Base-by-base conservation (phyloP, 2,888 invertebrate genomes). In the Deroplatys truncata region DNA sequence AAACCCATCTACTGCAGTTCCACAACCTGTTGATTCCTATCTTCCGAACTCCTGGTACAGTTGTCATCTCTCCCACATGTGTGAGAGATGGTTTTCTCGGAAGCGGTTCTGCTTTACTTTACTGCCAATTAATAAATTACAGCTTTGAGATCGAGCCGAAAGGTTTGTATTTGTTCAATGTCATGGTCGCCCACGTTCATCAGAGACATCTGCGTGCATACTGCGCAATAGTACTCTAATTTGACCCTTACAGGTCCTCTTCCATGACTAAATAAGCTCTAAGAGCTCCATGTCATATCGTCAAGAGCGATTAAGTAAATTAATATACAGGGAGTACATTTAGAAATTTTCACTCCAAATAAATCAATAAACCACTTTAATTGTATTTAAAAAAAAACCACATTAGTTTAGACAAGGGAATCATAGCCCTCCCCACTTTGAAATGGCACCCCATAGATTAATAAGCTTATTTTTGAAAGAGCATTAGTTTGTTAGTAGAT, bases 81-180 rank as follows among this genome's bases (percentile, higher is more conserved):
- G 56, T 72, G 56, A 25, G 56, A 20, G 56, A 72, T 72, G 56
- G 7, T 25, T 72, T 72, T 72, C 56, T 72, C 20, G 56, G 56
- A 72, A 72, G 56, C 20, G 25, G 56, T 7, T 72, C 56, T 72
- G 56, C 56, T 72, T 72, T 72, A 72, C 56, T 72, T 72, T 85
- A 49, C 85, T 28, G n/a, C n/a, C 28, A 85, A 85, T 85, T 85
- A 49, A 85, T 85, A 85, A 85, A 85, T 85, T 85, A 85, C 49
- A 49, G n/a, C 84, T 35, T n/a, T 8, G 49, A 85, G 28, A n/a
- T 25, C 7, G 28, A 85, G 85, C 49, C 85, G 85, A 85, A 85
- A 85, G 43, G 49, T 85, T 85, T n/a, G 56, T 20, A 72, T 72
- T 72, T 72, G 56, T 25, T 72, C 56, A 72, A 72, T 72, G 56